Conservation (phyloP, 1,140 invertebrate genomes). For the Pseudoatta argentina region DNA sequence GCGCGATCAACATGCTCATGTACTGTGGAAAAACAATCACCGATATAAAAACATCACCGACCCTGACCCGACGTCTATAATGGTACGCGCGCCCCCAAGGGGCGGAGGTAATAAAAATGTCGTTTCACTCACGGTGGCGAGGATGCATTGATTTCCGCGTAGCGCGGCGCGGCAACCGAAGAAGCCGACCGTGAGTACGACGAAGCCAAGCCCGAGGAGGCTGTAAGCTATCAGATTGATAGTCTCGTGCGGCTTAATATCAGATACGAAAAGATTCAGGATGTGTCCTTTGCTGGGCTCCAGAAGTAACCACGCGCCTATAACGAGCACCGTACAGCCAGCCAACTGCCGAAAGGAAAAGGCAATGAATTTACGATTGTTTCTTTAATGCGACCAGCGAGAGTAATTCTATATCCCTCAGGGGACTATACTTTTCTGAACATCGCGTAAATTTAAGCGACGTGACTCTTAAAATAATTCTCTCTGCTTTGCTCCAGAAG, state of each 20-base stretch:
- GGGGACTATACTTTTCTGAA: not conserved
- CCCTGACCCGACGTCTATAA: conserved; percentile 32
- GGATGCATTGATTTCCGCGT: conserved; percentile 85
- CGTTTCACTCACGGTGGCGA: conserved; percentile 85
- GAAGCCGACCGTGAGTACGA: conserved; percentile 86
- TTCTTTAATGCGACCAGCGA: not conserved
- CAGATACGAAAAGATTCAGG: conserved; percentile 84
- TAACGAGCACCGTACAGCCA: conserved; percentile 85
- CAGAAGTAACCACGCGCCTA: conserved; percentile 86
- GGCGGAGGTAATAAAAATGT: conserved; percentile 22
- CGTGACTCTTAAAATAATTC: not conserved
- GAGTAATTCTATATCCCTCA: not conserved
- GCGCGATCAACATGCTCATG: conserved; percentile 85
- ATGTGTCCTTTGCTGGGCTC: conserved; percentile 85
- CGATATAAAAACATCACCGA: conserved; percentile 26
- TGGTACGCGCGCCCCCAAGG: not conserved
- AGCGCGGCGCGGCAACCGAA: conserved; percentile 87
- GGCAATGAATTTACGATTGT: conserved; percentile 6
- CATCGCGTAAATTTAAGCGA: not conserved
- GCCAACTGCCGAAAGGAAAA: conserved; percentile 81
- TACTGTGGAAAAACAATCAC: conserved; percentile 82
- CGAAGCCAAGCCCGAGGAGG: conserved; percentile 85
- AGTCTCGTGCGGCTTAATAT: conserved; percentile 81
- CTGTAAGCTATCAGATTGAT: conserved; percentile 85
- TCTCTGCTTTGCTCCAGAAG: no score